A percentile compares a stretch with the other conserved stretches of the same genome.
Conservation (phyloP, 2,113 vertebrate genomes). For the Cygnus atratus region DNA sequence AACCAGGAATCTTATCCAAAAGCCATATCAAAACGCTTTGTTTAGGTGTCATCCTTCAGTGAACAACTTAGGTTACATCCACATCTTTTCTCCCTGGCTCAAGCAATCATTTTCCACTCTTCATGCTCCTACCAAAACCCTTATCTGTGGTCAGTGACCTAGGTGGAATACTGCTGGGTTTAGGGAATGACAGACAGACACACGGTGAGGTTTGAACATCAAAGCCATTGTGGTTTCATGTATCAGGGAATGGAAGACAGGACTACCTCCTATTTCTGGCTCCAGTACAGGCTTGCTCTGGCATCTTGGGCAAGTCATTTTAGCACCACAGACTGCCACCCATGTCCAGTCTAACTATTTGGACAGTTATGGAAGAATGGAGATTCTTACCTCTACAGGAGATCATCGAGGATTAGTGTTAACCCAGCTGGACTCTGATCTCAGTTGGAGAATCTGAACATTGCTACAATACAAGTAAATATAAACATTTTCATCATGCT, state of each 20-base stretch:
- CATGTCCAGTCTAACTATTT: background rate
- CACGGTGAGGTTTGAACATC: background rate
- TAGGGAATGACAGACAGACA: background rate
- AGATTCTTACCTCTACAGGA: background rate
- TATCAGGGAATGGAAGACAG: background rate
- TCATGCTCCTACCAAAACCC: background rate
- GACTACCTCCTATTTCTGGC: background rate
- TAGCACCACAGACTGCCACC: background rate
- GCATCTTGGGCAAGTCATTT: background rate
- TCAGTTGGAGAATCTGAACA: background rate
- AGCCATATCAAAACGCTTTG: background rate
- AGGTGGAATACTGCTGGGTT: background rate
- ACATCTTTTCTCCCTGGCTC: background rate
- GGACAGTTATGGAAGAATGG: background rate
- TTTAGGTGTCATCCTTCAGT: background rate
- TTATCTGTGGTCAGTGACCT: background rate
- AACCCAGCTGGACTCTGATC: background rate
- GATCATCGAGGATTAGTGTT: background rate
- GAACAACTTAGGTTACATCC: background rate
- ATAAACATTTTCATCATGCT: background rate
- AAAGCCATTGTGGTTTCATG: conserved; percentile 17
- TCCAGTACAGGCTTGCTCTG: background rate
- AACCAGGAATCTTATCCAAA: background rate
- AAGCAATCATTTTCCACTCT: background rate
- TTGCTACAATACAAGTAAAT: background rate